Evolutionary conservation across 2,113 vertebrate genomes (phyloP).

Genomic region (Tautogolabrus adspersus): DNA sequence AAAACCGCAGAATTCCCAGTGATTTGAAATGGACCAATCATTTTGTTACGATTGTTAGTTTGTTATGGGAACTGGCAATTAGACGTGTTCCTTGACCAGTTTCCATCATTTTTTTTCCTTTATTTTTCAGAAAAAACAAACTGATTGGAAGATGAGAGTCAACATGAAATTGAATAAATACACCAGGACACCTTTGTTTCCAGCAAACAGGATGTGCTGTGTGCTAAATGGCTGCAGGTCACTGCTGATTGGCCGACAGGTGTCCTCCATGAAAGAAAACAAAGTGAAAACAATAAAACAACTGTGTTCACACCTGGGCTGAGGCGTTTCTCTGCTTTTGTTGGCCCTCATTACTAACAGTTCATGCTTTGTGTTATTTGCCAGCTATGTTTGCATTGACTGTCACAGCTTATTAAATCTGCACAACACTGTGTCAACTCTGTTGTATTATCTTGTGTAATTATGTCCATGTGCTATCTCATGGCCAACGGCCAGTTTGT

Average conservation of each 20-base stretch:
- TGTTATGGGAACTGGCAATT: too few relatives aligned
- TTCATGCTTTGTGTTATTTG: constrained; percentile 10
- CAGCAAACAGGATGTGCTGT: constrained; percentile 7
- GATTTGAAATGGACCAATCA: too few relatives aligned
- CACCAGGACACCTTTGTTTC: constrained; percentile 4
- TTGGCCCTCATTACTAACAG: constrained; percentile 8
- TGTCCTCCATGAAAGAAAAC: neutral
- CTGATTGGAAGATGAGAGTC: too few relatives aligned
- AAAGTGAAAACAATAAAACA: constrained; percentile 3
- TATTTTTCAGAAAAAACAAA: too few relatives aligned
- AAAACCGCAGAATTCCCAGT: too few relatives aligned
- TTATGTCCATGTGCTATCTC: constrained; percentile 14
- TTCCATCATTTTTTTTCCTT: too few relatives aligned
- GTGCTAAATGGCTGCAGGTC: constrained; percentile 2
- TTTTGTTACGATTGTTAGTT: too few relatives aligned
- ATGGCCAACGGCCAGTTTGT: neutral
- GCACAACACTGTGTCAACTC: constrained; percentile 43
- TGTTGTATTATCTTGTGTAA: constrained; percentile 9
- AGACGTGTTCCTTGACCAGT: too few relatives aligned
- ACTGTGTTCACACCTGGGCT: constrained; percentile 25
- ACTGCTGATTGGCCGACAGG: neutral
- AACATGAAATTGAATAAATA: neutral
- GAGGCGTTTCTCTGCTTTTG: neutral
- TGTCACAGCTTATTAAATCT: constrained; percentile 23
- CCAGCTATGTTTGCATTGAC: constrained; percentile 36